Base-by-base conservation (phyloP, 2,797 vertebrate genomes). In the Pterois miles region DNA sequence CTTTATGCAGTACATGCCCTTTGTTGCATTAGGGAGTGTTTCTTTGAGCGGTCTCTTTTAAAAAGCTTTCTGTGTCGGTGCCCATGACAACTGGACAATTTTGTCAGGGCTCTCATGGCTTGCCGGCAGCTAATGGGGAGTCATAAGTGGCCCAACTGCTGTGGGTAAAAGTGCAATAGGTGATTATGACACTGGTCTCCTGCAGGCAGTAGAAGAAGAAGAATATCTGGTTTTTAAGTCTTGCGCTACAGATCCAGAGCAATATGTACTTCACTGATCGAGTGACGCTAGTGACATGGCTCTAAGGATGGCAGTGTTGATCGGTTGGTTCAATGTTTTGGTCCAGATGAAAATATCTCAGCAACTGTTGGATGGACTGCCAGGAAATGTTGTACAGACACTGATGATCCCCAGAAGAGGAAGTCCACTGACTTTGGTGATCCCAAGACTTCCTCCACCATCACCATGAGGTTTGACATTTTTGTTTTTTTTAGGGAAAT, bases 61-160 rank as follows among this genome's bases (percentile, higher is more conserved):
- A 85, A 79, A 82, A 71, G 31, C 72, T 79, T 63, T 80, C 36
- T 71, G 60, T 5, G 52, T 81, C 76, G 25, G 82, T 81, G 60
- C 54, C 83, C 81, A 88, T 82, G 82, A 88, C 86, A 92, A 90
- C 83, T 29, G 73, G 58, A 71, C 83, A 81, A 83, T 84, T 80
- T 83, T 76, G 71, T 78, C 48, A 69, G 58, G 20, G 54, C 76
- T 76, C 74, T 81, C 33, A 9, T 56, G 34, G 71, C 64, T 77
- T 77, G 31, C 50, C 4, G 10, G 58, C 76, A 58, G 65, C 71
- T 85, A 78, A 89, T 84, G 62, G 68, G 62, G 40, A 78, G 52
- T 54, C 46, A 50, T 89, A 80, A 90, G 83, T 84, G 84, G 81
- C 50, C 58, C 3, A 12, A 76, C 85, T 72, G 69, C 81, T 85